Percentiles rank a stretch among this genome's conserved stretches.
Evolutionary conservation across 2,113 vertebrate genomes (phyloP).

Genomic region (Dolichotis patagonum): DNA sequence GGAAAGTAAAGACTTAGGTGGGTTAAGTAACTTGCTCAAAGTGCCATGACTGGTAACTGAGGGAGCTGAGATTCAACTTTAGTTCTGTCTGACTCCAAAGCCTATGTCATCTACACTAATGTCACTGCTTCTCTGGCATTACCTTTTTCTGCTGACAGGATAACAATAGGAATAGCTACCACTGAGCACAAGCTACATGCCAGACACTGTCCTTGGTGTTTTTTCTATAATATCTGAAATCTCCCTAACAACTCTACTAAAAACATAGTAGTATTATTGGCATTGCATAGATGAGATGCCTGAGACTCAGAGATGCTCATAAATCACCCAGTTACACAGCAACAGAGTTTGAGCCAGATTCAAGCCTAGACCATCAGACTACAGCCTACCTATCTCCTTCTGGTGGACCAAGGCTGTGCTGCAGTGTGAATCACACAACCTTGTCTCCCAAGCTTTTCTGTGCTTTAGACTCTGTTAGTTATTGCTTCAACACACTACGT

Average conservation of each 20-base stretch:
- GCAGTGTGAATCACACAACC: not conserved
- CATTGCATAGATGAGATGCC: not conserved
- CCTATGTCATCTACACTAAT: accelerated
- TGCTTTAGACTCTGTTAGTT: not conserved
- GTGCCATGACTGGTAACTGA: not conserved
- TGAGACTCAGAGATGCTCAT: not conserved
- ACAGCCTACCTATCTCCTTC: not conserved
- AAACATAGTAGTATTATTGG: not conserved
- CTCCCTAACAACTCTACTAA: not conserved
- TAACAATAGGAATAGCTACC: not conserved
- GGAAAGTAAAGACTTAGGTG: not conserved
- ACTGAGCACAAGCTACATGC: not conserved
- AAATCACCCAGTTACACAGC: not conserved
- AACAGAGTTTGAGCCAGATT: not conserved
- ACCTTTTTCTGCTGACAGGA: not conserved
- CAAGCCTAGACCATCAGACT: not conserved
- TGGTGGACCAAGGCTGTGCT: not conserved
- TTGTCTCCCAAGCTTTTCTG: not conserved
- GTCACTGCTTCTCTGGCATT: not conserved
- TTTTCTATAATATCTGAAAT: not conserved
- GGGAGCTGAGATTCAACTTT: not conserved
- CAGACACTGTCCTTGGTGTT: not conserved
- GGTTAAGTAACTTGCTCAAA: not conserved
- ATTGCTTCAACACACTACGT: not conserved
- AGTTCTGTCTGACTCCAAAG: not conserved